Evolutionary conservation across 2,888 invertebrate species (phyloP), one percentile per base, ranked within the genome.

Genomic region (Volucella bombylans): DNA sequence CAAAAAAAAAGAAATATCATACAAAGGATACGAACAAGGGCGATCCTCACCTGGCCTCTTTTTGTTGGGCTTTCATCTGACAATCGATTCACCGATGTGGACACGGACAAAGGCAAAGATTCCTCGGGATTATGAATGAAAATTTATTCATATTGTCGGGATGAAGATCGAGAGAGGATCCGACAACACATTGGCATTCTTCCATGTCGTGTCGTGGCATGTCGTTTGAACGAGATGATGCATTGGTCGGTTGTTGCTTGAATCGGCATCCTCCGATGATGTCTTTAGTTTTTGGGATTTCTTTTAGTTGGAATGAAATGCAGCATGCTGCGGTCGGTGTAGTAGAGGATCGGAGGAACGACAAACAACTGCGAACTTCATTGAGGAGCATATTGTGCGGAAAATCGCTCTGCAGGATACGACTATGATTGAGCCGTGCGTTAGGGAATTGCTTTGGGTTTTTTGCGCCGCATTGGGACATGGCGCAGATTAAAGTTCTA

Each of bases 11-110:
- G 39, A n/a, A 11, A 52, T 10, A 38, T 9, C 18, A 39, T 18
- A 18, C 18, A 72, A 57, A 72, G 76, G 61, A 77, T 77, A 41
- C 54, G 57, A 76, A 67, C 67, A 77, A 68, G 76, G 64, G 57
- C 52, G 85, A 81, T 85, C 85, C 81, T 85, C 85, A 85, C 85
- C 85, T 85, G 85, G 85, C 72, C 71, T 81, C 57, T 68, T 76
- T 71, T 54, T 76, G 52, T 50, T 55, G 64, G 31, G 47, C 72
- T 54, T 65, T 15, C 77, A 49, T 62, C 14, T 54, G 61, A 43
- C 52, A 55, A 49, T 45, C 65, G 38, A 41, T 76, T 18, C 41
- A 49, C 8, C 18, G 11, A 12, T 54, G 39, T 52, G 38, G 23
- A 57, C 41, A 52, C 2, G 31, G 9, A 15, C 15, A 47, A 18